Evolutionary conservation across 2,888 invertebrate genomes (phyloP).

Genomic region (Caenorhabditis uteleia): DNA sequence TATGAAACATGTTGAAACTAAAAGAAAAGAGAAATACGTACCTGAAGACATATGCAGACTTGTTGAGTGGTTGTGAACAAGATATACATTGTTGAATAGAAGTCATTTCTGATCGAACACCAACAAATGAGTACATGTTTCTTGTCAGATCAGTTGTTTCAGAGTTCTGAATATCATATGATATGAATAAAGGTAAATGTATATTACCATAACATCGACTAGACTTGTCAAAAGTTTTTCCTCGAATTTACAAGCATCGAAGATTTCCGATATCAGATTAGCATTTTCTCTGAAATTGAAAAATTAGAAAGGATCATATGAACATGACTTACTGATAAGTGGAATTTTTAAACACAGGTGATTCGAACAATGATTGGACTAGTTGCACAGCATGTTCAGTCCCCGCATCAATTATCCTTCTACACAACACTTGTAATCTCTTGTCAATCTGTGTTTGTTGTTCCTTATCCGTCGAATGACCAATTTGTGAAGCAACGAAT

Average conservation of each 20-base stretch:
- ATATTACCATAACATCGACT: conserved; percentile 23
- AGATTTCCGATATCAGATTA: conserved; percentile 17
- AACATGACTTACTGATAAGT: conserved; percentile 7
- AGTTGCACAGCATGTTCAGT: conserved; percentile 30
- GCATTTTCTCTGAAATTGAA: conserved; percentile 33
- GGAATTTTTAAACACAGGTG: conserved; percentile 11
- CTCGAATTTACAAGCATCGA: conserved; percentile 36
- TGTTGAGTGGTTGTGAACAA: conserved; percentile 22
- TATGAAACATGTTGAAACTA: neutral
- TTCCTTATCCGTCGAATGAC: conserved; percentile 8
- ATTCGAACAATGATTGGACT: conserved; percentile 16
- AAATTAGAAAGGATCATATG: neutral
- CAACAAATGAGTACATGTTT: conserved; percentile 6
- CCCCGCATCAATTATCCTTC: conserved; percentile 24
- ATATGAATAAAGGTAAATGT: neutral
- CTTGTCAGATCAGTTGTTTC: conserved; percentile 9
- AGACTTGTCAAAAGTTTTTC: conserved; percentile 14
- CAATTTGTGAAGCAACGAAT: conserved; percentile 10
- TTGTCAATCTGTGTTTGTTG: conserved; percentile 24
- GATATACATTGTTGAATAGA: conserved; percentile 20
- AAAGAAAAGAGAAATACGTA: neutral
- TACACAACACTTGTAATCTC: conserved; percentile 13
- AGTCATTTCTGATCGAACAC: conserved; percentile 8
- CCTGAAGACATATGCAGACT: conserved; percentile 40
- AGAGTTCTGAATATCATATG: conserved; percentile 12